Base-by-base conservation (phyloP, 2,797 vertebrate species). In the Sebastes kiyomatsui region DNA sequence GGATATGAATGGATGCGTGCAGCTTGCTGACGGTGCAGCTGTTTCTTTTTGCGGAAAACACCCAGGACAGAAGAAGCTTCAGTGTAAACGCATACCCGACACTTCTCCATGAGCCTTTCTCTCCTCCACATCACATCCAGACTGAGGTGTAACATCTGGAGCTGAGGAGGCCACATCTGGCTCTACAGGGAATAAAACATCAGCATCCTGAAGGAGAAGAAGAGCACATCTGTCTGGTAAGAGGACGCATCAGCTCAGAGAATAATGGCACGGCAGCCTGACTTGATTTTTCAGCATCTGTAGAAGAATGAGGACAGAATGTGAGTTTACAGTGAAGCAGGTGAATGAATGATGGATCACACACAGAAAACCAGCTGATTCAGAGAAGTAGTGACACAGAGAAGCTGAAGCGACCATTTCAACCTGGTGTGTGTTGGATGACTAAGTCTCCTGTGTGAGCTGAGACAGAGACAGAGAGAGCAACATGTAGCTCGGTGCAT, bases 11-110 rank as follows among this genome's bases (percentile, higher is more conserved):
- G 5, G 22, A 2, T 10, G 3, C 2, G 4, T 28, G 2, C 3
- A 9, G 0, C 20, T 68, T 80, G 35, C 35, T 38, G 42, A 75
- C 5, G 13, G 16, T 61, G 42, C 38, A 71, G 9, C 70, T 46
- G 78, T 62, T 86, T 84, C 59, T 77, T 79, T 46, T 79, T 46
- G 78, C 75, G 85, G 90, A 90, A 92, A 89, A 91, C 87, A 90
- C 72, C 66, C 62, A 62, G 62, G 67, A 23, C 35, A 22, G 20
- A 23, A 80, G 69, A 68, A 42, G 32, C 18, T 20, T 18, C 14
- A 28, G 23, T 60, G 16, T 46, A 46, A 18, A 46, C 35, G 35
- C 66, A 38, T 14, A 1, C 6, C 16, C 27, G 4, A 20, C 23
- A 38, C 25, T 59, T 66, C 49, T 68, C 1, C 11, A 1, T 32